Conservation (phyloP, 1,140 invertebrate species). For the Drosophila burlai region DNA sequence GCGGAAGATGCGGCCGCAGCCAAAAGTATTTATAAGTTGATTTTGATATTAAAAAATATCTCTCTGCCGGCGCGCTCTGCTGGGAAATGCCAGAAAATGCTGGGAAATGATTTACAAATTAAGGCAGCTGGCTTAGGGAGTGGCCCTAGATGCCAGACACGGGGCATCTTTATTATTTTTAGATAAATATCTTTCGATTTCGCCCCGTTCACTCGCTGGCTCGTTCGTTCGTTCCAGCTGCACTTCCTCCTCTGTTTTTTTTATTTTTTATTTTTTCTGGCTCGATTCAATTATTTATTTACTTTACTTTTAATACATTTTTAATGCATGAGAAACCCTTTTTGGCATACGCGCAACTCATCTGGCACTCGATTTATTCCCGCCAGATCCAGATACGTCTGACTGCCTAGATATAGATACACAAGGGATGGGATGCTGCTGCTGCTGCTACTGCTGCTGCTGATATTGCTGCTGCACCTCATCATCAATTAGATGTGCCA, state of each 20-base stretch:
- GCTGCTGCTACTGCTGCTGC: conserved; percentile 3
- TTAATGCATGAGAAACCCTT: conserved; percentile 63
- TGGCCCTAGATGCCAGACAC: conserved; percentile 49
- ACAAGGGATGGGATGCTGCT: conserved; percentile 23
- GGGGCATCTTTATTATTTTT: conserved; percentile 75
- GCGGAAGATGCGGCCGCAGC: conserved; percentile 65
- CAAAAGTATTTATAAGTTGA: conserved; percentile 65
- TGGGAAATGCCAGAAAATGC: conserved; percentile 9
- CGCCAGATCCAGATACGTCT: conserved; percentile 40
- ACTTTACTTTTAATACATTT: conserved; percentile 77
- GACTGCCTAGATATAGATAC: conserved; percentile 19
- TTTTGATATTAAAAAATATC: conserved; percentile 66
- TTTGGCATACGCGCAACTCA: conserved; percentile 51
- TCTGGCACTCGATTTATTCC: conserved; percentile 66
- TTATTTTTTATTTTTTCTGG: not conserved
- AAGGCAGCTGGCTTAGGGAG: conserved; percentile 69
- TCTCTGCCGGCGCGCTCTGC: conserved; percentile 22
- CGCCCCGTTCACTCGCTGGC: conserved; percentile 20
- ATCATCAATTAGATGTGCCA: conserved; percentile 69
- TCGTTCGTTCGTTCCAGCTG: conserved; percentile 16
- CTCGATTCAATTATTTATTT: conserved; percentile 73
- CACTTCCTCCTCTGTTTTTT: conserved; percentile 15
- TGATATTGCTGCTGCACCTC: conserved; percentile 37
- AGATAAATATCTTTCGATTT: conserved; percentile 81
- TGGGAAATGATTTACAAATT: conserved; percentile 78